Conservation (phyloP, 2,888 invertebrate species). For the Sminthurinus aureus region DNA sequence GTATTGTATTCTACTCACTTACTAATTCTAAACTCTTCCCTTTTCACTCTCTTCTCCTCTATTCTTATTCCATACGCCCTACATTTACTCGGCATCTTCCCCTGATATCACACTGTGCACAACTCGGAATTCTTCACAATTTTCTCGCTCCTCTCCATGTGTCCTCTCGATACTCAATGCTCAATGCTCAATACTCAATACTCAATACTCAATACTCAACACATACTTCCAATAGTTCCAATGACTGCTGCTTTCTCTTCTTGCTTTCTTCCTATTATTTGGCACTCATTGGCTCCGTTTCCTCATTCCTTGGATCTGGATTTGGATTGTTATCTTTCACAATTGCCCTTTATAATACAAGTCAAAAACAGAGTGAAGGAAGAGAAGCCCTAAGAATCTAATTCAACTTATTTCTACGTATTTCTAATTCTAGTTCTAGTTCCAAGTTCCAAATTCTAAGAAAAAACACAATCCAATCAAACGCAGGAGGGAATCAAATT, state of each 20-base stretch:
- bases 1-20: no score
- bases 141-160: background rate
- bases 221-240: background rate
- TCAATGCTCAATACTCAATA: background rate
- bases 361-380: no score
- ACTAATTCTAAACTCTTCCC: background rate
- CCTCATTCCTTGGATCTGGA: conserved; percentile 8
- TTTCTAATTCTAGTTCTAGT: no score
- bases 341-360: conserved; percentile 3
- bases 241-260: background rate
- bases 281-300: background rate
- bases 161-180: background rate
- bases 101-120: background rate
- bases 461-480: no score
- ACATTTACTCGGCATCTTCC: background rate
- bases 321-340: conserved; percentile 25
- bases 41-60: background rate
- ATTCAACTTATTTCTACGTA: no score
- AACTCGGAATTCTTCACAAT: background rate
- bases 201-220: background rate
- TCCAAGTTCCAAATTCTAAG: no score
- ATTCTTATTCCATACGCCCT: background rate
- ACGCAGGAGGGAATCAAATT: no score
- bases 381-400: no score
- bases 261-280: background rate